phyloP scores from a whole-genome alignment of 2,797 vertebrate genomes.

The Lithobates sylvaticus region DNA sequence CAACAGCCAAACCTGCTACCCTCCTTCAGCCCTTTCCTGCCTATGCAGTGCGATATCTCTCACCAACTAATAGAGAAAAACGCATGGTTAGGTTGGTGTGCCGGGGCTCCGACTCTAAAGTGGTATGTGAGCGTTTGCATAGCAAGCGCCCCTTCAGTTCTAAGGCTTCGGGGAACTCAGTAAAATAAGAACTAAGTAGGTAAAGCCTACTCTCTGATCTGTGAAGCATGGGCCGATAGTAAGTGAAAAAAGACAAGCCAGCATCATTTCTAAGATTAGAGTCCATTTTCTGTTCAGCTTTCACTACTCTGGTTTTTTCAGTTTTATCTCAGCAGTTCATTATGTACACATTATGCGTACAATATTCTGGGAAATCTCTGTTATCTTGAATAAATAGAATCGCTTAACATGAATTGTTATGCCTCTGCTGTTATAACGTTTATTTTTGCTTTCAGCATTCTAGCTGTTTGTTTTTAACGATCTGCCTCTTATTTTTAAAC shows the following conservation, averaged over 20 bases:
- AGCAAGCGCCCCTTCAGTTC: no score
- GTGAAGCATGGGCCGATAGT: neutral
- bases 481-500: neutral
- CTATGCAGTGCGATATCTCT: no score
- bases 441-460: neutral
- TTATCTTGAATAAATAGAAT: neutral
- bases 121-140: no score
- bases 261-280: neutral
- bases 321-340: neutral
- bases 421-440: neutral
- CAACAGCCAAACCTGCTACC: no score
- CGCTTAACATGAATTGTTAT: neutral
- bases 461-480: neutral
- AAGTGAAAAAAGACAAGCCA: neutral
- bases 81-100: no score
- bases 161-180: no score
- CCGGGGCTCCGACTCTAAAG: no score
- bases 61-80: no score
- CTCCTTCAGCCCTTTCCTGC: no score
- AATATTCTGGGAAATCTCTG: neutral
- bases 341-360: neutral
- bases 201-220: neutral
- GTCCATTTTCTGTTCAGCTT: neutral
- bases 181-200: no score
- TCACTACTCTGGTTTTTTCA: neutral